Conservation (phyloP, 2,888 invertebrate species). For the Chironomus riparius region DNA sequence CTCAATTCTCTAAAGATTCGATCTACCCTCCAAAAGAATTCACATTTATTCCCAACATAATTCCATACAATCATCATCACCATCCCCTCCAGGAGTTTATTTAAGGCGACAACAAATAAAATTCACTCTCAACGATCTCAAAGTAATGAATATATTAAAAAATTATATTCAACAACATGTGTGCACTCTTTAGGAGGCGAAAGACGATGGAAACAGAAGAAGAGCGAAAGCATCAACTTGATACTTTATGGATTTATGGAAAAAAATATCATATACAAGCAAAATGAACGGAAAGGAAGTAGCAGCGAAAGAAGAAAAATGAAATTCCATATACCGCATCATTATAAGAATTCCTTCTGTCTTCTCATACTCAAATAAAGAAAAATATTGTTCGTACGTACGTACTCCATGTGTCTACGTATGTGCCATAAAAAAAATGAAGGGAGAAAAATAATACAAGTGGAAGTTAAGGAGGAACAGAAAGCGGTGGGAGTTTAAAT, state of each 20-base stretch:
- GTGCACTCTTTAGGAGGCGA: neutral
- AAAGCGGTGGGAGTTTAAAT: neutral
- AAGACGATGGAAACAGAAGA: neutral
- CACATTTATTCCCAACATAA: neutral
- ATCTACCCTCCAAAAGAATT: neutral
- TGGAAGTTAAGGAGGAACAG: neutral
- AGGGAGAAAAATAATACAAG: neutral
- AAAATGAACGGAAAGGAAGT: neutral
- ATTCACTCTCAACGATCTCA: slow-evolving; percentile 6
- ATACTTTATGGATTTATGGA: slow-evolving; percentile 23
- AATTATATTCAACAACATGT: slow-evolving; percentile 21
- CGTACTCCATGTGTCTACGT: too few species aligned
- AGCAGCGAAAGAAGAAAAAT: neutral
- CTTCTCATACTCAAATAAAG: too few species aligned
- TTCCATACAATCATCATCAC: neutral
- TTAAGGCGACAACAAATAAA: slow-evolving; percentile 7
- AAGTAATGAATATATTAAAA: slow-evolving; percentile 20
- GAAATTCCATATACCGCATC: slow-evolving; percentile 2
- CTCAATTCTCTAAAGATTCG: too few species aligned
- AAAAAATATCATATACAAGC: neutral
- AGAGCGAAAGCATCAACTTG: slow-evolving; percentile 7
- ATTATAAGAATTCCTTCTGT: neutral
- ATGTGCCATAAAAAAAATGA: neutral
- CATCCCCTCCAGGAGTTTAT: neutral
- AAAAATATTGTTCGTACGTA: too few species aligned